These are phyloP conservation scores for Mormyrops attenuatus DNA, from an alignment of 2,797 vertebrate species.

Conservation along the genomic window DNA sequence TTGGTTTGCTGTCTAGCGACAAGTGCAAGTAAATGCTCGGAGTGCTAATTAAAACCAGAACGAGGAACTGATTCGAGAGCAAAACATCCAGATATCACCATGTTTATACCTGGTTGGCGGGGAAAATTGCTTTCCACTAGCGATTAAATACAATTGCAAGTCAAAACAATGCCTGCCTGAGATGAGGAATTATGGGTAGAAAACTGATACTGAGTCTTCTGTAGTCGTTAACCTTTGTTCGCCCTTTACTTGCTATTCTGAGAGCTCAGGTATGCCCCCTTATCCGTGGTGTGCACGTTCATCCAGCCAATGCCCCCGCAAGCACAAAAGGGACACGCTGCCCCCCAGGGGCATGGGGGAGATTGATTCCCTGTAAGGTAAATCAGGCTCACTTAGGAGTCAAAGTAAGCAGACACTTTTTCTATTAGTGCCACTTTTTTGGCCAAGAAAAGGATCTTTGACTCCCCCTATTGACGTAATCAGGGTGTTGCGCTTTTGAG, in stretches of 20 bases:
- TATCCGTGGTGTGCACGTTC: not conserved
- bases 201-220: not conserved
- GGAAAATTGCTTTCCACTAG: not conserved
- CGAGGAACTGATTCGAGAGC: not conserved
- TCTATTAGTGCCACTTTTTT: not conserved
- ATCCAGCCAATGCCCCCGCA: not conserved
- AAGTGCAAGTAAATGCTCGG: not conserved
- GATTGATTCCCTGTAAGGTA: not conserved
- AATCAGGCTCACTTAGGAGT: not conserved
- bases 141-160: constrained; percentile 5
- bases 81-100: not conserved
- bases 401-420: not conserved
- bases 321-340: not conserved
- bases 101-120: not conserved
- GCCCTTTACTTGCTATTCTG: not conserved
- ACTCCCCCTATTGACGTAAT: constrained; percentile 55
- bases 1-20: not conserved
- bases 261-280: not conserved
- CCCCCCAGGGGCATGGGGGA: not conserved
- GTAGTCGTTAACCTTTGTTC: not conserved
- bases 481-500: not conserved
- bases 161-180: not conserved
- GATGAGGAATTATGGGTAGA: not conserved
- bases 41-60: not conserved
- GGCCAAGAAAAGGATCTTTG: constrained; percentile 41